These are phyloP conservation scores for Pogoniulus pusillus DNA, from an alignment of 2,797 vertebrate species.

Conservation along the genomic window DNA sequence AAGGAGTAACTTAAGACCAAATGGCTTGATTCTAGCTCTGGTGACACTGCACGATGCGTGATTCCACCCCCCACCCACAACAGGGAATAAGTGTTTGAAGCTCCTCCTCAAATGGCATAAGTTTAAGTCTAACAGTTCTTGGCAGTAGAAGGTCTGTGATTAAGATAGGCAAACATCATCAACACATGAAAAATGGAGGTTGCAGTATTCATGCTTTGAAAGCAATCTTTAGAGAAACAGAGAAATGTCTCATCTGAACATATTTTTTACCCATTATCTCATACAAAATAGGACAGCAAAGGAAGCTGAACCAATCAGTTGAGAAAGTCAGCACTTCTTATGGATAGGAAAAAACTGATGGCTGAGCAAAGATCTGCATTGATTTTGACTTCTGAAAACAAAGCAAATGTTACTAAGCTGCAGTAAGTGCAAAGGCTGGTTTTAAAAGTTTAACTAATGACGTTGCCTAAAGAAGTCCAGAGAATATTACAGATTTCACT, in stretches of 20 bases:
- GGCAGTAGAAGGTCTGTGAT: not conserved
- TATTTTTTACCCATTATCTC: not conserved
- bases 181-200: not conserved
- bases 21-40: not conserved
- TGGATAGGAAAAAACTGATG: not conserved
- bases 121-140: not conserved
- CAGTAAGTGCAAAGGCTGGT: not conserved
- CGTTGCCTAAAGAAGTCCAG: not conserved
- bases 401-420: not conserved
- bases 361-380: not conserved
- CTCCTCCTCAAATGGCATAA: not conserved
- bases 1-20: slow-evolving; percentile 11
- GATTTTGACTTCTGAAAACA: not conserved
- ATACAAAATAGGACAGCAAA: not conserved
- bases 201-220: not conserved
- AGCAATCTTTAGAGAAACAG: not conserved
- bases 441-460: not conserved
- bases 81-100: not conserved
- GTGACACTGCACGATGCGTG: not conserved
- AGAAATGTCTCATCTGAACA: not conserved
- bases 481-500: not conserved
- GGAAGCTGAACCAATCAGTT: not conserved
- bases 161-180: not conserved
- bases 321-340: not conserved
- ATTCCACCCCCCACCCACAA: not conserved